These are phyloP conservation scores for Drosophila rhopaloa DNA, from an alignment of 1,140 invertebrate species.

Conservation along the genomic window DNA sequence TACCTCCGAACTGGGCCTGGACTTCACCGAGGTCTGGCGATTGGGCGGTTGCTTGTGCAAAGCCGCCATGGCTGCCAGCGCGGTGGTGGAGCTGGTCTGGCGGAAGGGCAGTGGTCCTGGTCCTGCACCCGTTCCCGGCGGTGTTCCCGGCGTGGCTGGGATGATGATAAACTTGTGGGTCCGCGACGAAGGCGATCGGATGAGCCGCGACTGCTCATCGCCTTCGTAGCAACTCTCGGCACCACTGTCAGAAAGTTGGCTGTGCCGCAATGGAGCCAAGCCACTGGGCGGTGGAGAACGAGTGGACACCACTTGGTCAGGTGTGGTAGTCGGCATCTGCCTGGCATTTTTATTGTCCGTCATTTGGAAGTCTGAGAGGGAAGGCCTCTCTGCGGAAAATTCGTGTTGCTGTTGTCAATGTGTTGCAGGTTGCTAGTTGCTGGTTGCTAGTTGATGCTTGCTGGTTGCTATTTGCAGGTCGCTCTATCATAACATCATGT, in stretches of 20 bases:
- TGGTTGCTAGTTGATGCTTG: background rate
- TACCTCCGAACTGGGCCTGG: slow-evolving; percentile 68
- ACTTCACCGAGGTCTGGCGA: slow-evolving; percentile 49
- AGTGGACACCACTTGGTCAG: slow-evolving; percentile 47
- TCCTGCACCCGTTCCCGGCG: slow-evolving; percentile 14
- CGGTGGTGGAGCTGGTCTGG: slow-evolving; percentile 64
- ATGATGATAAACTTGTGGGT: slow-evolving; percentile 81
- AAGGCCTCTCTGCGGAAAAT: slow-evolving; percentile 18
- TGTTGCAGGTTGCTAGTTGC: slow-evolving; percentile 13
- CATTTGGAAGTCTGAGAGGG: slow-evolving; percentile 39
- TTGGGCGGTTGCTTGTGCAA: slow-evolving; percentile 52
- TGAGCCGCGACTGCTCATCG: slow-evolving; percentile 72
- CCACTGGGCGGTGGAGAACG: slow-evolving; percentile 34
- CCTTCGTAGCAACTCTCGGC: slow-evolving; percentile 74
- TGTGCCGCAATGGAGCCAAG: slow-evolving; percentile 58
- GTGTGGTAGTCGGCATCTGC: slow-evolving; percentile 27
- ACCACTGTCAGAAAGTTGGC: slow-evolving; percentile 75
- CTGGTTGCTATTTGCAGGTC: slow-evolving; percentile 15
- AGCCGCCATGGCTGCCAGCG: slow-evolving; percentile 65
- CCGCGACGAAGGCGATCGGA: slow-evolving; percentile 64
- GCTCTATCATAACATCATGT: slow-evolving; percentile 68
- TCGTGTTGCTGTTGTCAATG: slow-evolving; percentile 17
- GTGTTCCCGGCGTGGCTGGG: slow-evolving; percentile 60
- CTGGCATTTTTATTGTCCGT: slow-evolving; percentile 27
- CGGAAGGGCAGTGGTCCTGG: slow-evolving; percentile 60